Percentiles rank a stretch among this genome's conserved stretches.
These are phyloP conservation scores for Lophotis ruficrista DNA, from an alignment of 2,113 vertebrate genomes.

Conservation along the genomic window DNA sequence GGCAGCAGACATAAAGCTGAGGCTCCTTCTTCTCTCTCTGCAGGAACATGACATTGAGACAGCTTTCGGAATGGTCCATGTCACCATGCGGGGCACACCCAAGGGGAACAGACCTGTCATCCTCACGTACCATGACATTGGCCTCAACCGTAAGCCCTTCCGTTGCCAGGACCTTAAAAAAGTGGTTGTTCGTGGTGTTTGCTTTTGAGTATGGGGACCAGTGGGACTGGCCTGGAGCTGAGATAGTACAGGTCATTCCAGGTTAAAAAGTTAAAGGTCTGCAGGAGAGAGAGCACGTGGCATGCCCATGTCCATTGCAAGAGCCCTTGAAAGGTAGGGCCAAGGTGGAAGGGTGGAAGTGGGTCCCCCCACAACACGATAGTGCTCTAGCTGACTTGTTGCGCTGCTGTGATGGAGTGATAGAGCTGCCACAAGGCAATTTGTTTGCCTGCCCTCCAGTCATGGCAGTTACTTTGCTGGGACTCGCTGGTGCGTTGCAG, in stretches of 20 bases:
- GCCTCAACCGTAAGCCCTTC: conserved; percentile 91
- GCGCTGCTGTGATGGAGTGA: not conserved
- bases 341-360: not conserved
- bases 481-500: not conserved
- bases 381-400: not conserved
- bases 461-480: not conserved
- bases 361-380: not conserved
- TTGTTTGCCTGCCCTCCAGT: not conserved
- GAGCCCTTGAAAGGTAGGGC: not conserved
- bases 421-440: not conserved
- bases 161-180: not conserved
- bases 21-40: conserved; percentile 42
- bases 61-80: conserved; percentile 88
- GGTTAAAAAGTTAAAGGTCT: not conserved
- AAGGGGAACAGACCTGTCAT: conserved; percentile 93
- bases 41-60: conserved; percentile 97
- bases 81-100: conserved; percentile 89
- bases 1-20: not conserved
- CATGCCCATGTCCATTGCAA: not conserved
- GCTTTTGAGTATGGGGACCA: not conserved
- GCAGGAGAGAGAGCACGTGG: not conserved
- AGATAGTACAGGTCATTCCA: not conserved
- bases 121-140: conserved; percentile 96
- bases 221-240: not conserved
- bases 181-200: not conserved